Conservation (phyloP, 2,113 vertebrate species). For the Procavia capensis region DNA sequence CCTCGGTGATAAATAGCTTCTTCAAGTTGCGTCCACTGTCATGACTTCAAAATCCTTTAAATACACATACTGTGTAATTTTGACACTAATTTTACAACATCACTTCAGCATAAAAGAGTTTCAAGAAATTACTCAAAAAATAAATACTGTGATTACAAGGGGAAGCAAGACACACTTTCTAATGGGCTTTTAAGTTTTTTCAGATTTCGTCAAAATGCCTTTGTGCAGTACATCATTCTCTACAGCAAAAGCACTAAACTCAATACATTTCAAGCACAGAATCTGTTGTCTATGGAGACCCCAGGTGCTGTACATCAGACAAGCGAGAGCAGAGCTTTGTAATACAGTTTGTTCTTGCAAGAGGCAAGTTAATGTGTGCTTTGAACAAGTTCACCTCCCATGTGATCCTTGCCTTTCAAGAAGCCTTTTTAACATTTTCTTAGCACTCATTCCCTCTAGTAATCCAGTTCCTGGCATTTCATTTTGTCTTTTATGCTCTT, state of each 20-base stretch:
- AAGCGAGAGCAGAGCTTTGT: constrained; percentile 30
- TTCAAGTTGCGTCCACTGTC: neutral
- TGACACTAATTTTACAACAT: constrained; percentile 2
- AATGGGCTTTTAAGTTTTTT: neutral
- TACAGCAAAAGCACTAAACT: constrained; percentile 42
- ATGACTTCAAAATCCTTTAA: constrained; percentile 16
- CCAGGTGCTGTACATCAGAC: constrained; percentile 62
- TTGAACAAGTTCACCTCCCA: constrained; percentile 75
- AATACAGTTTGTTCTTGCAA: constrained; percentile 71
- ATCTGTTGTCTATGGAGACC: constrained; percentile 56
- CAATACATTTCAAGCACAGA: constrained; percentile 33
- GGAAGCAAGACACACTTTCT: neutral
- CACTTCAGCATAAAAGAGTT: neutral
- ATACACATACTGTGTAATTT: neutral
- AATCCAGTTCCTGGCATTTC: constrained; percentile 77
- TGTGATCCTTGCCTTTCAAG: constrained; percentile 72
- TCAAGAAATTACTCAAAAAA: constrained; percentile 48
- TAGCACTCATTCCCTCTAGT: constrained; percentile 60
- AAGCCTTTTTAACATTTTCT: constrained; percentile 74
- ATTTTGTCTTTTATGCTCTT: constrained; percentile 75
- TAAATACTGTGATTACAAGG: neutral
- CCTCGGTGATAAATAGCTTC: neutral
- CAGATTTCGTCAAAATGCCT: constrained; percentile 6
- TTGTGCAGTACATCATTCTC: neutral
- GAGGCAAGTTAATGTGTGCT: constrained; percentile 64